Percentiles rank a stretch among this genome's conserved stretches.
phyloP scores from a whole-genome alignment of 2,797 vertebrate genomes.

The Staurois parvus region DNA sequence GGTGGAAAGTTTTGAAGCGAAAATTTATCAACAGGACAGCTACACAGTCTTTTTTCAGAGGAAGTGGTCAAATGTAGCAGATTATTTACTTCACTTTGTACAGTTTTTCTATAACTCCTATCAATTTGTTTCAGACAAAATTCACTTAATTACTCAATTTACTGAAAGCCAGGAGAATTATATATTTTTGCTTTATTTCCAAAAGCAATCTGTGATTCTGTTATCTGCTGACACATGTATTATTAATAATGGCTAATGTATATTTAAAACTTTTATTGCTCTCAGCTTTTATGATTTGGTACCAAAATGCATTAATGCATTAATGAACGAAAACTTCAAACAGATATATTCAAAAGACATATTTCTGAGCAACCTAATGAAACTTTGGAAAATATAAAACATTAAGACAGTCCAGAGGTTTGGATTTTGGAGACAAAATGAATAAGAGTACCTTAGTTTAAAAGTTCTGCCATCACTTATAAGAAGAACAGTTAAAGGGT shows the following conservation, averaged over 20 bases:
- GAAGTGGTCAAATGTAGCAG: not conserved
- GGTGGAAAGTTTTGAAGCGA: too few relatives aligned
- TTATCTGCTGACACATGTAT: not conserved
- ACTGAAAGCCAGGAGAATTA: too few relatives aligned
- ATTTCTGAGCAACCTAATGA: constrained; percentile 1
- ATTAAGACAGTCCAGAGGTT: not conserved
- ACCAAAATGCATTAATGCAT: not conserved
- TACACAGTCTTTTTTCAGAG: too few relatives aligned
- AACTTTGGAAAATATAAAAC: not conserved
- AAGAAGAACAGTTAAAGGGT: constrained; percentile 40
- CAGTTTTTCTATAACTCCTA: not conserved
- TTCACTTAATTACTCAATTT: not conserved
- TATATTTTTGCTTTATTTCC: not conserved
- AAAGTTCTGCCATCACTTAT: constrained; percentile 38
- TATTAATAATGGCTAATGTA: constrained; percentile 4
- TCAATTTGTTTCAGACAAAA: not conserved
- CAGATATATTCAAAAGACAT: not conserved
- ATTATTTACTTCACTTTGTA: not conserved
- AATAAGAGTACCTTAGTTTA: constrained; percentile 6
- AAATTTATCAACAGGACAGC: too few relatives aligned
- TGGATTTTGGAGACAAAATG: not conserved
- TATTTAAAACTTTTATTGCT: constrained; percentile 23
- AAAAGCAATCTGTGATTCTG: not conserved
- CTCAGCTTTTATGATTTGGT: not conserved
- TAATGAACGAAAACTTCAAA: constrained; percentile 12